phyloP scores from a whole-genome alignment of 2,888 invertebrate species.

The Microchrysa polita region DNA sequence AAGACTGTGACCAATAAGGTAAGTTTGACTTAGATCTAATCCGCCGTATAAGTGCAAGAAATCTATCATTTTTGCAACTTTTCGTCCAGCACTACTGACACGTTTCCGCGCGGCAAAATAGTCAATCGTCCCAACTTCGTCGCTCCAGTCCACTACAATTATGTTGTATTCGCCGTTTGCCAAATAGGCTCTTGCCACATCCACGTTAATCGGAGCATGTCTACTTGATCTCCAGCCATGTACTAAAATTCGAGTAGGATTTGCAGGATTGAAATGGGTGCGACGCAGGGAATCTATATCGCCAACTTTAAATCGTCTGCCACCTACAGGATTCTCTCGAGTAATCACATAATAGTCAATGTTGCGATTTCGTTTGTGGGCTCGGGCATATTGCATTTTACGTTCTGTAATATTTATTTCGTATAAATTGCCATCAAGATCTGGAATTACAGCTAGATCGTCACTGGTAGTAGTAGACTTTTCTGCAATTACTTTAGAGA shows the following conservation, averaged over 20 bases:
- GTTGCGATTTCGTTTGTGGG: background rate
- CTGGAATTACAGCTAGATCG: background rate
- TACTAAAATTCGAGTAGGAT: conserved; percentile 58
- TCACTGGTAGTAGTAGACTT: background rate
- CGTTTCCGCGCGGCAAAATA: conserved; percentile 58
- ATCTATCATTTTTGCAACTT: conserved; percentile 57
- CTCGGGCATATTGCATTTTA: conserved; percentile 1
- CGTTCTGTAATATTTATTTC: background rate
- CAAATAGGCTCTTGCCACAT: conserved; percentile 58
- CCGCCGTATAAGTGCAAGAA: conserved; percentile 53
- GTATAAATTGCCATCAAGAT: conserved; percentile 33
- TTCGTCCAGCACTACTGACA: conserved; percentile 56
- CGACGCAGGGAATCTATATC: conserved; percentile 51
- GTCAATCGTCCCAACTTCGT: conserved; percentile 56
- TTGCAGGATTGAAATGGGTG: conserved; percentile 56
- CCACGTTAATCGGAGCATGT: conserved; percentile 58
- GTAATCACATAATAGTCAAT: conserved; percentile 10
- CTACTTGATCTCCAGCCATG: conserved; percentile 62
- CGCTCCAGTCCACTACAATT: conserved; percentile 61
- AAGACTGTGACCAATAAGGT: conserved; percentile 62
- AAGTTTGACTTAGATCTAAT: conserved; percentile 55
- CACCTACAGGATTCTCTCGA: conserved; percentile 53
- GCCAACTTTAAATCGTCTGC: conserved; percentile 53
- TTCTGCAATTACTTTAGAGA: background rate
- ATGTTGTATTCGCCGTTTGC: conserved; percentile 56